Percentiles rank a stretch among this genome's conserved stretches.
Conservation (phyloP, 1,140 invertebrate genomes). For the Neodiprion lecontei region DNA sequence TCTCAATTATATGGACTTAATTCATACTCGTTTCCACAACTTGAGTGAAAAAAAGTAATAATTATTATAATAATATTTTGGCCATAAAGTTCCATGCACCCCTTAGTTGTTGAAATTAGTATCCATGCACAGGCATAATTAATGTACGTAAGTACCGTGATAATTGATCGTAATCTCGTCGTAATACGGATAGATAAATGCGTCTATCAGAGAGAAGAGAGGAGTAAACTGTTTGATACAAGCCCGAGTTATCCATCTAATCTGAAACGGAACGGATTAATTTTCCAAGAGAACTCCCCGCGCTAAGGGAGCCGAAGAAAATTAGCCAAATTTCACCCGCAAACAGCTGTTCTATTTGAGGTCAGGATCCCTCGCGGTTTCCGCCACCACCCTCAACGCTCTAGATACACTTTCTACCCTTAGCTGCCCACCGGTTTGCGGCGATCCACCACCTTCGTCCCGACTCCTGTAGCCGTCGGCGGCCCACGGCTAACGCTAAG, state of each 20-base stretch:
- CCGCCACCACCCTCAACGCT: neutral
- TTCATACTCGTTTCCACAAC: too few relatives aligned
- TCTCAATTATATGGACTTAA: too few relatives aligned
- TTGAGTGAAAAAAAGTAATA: too few relatives aligned
- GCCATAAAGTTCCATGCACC: too few relatives aligned
- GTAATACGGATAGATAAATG: neutral
- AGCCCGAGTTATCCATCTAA: neutral
- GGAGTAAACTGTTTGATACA: neutral
- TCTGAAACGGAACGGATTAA: neutral
- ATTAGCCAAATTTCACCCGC: slow-evolving; percentile 1
- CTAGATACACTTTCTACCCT: neutral
- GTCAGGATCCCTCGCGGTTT: neutral
- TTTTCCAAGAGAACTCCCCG: neutral
- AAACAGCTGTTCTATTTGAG: slow-evolving; percentile 3
- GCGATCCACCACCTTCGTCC: neutral
- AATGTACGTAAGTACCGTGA: neutral
- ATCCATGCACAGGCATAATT: too few relatives aligned
- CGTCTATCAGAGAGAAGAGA: neutral
- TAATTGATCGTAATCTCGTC: neutral
- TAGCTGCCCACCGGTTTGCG: neutral
- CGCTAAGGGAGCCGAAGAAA: neutral
- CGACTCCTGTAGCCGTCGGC: too few relatives aligned
- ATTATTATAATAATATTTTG: too few relatives aligned
- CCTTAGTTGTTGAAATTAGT: too few relatives aligned
- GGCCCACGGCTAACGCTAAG: too few relatives aligned